Conservation (phyloP, 2,888 invertebrate genomes). For the Eudasyphora cyanicolor region DNA sequence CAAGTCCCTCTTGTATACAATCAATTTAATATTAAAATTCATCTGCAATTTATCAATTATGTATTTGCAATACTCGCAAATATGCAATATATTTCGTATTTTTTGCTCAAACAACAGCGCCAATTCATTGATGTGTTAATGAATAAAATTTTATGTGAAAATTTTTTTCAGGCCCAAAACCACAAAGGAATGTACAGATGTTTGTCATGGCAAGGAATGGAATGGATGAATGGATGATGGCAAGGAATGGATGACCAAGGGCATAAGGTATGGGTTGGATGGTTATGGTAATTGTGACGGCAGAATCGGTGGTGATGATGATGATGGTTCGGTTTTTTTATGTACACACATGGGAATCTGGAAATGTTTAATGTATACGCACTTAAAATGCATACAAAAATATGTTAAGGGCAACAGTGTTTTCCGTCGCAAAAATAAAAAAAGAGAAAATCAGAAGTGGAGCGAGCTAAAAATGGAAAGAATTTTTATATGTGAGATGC, state of each 20-base stretch:
- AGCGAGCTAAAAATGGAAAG: no score
- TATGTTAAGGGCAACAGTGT: constrained; percentile 12
- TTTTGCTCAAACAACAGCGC: constrained; percentile 66
- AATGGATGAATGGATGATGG: constrained; percentile 72
- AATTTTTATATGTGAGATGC: no score
- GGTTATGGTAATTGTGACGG: constrained; percentile 12
- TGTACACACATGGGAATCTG: constrained; percentile 60
- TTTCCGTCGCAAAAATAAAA: not conserved
- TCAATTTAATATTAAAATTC: constrained; percentile 77
- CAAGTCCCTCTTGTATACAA: constrained; percentile 58
- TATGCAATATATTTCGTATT: constrained; percentile 53
- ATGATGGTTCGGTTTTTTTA: constrained; percentile 36
- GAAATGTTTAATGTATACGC: constrained; percentile 58
- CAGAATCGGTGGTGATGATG: constrained; percentile 33
- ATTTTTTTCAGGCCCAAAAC: constrained; percentile 22
- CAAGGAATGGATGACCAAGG: constrained; percentile 67
- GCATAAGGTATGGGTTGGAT: constrained; percentile 62
- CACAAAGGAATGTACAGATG: constrained; percentile 19
- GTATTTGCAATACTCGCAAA: constrained; percentile 72
- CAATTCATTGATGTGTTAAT: constrained; percentile 64
- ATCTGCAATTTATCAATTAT: constrained; percentile 79
- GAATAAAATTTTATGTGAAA: constrained; percentile 47
- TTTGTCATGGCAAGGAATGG: constrained; percentile 49
- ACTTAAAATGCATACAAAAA: constrained; percentile 62
- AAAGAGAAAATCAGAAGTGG: no score